A percentile compares a stretch with the other conserved stretches of the same genome.
phyloP scores from a whole-genome alignment of 2,797 vertebrate genomes.

The Acropternis orthonyx region DNA sequence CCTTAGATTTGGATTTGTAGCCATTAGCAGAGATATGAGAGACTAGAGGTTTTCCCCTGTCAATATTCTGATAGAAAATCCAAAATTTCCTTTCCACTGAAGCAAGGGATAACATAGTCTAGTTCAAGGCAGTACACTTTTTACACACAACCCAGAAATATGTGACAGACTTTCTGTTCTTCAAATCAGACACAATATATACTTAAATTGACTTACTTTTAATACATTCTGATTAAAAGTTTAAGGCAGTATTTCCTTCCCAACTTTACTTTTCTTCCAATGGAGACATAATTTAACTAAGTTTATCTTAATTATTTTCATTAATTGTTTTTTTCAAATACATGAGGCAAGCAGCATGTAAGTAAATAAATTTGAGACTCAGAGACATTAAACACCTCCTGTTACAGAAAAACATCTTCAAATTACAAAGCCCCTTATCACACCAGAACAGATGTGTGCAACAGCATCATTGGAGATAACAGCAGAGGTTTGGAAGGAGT shows the following conservation, averaged over 20 bases:
- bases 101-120: background rate
- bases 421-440: background rate
- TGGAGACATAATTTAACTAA: background rate
- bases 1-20: background rate
- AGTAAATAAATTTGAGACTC: background rate
- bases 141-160: background rate
- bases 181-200: background rate
- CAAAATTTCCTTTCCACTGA: background rate
- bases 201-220: background rate
- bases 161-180: background rate
- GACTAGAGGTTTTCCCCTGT: background rate
- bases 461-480: background rate
- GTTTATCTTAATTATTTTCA: background rate
- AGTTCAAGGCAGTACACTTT: background rate
- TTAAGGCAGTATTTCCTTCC: background rate
- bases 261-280: background rate
- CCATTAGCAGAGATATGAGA: background rate
- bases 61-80: background rate
- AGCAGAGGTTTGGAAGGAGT: background rate
- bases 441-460: background rate
- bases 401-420: background rate
- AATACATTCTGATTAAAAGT: background rate
- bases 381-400: background rate
- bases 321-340: background rate
- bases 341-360: background rate